Conservation (phyloP, 1,140 invertebrate species). For the Carposina sasakii region DNA sequence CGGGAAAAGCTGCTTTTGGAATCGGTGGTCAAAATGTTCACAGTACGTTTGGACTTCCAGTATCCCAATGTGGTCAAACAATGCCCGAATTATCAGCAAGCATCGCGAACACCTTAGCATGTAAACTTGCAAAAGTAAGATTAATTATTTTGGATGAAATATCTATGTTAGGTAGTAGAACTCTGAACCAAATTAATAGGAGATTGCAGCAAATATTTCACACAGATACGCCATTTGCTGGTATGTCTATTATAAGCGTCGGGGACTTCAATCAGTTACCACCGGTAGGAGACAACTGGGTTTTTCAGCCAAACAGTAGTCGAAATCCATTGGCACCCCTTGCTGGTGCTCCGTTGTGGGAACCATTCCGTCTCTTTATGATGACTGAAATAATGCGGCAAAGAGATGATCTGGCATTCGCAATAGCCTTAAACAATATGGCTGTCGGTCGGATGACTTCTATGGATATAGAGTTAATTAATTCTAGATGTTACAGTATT, state of each 20-base stretch:
- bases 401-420: slow-evolving; percentile 22
- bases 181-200: slow-evolving; percentile 28
- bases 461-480: background rate
- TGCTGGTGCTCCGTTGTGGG: background rate
- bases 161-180: slow-evolving; percentile 34
- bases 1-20: slow-evolving; percentile 44
- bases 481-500: background rate
- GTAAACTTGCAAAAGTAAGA: slow-evolving; percentile 24
- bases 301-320: slow-evolving; percentile 8
- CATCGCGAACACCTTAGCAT: slow-evolving; percentile 20
- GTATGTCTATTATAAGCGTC: slow-evolving; percentile 17
- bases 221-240: slow-evolving; percentile 20
- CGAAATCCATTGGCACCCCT: slow-evolving; percentile 5
- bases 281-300: slow-evolving; percentile 7
- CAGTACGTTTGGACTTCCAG: background rate
- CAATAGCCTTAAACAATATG: slow-evolving; percentile 23
- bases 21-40: slow-evolving; percentile 40
- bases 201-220: slow-evolving; percentile 38
- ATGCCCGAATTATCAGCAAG: slow-evolving; percentile 4
- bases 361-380: slow-evolving; percentile 2
- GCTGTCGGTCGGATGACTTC: slow-evolving; percentile 12
- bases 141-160: slow-evolving; percentile 47
- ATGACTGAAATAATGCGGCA: slow-evolving; percentile 27
- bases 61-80: background rate
- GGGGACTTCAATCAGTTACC: slow-evolving; percentile 7